These are phyloP conservation scores for Ctenochaetus hawaiiensis DNA, from an alignment of 2,797 vertebrate species.

Conservation along the genomic window DNA sequence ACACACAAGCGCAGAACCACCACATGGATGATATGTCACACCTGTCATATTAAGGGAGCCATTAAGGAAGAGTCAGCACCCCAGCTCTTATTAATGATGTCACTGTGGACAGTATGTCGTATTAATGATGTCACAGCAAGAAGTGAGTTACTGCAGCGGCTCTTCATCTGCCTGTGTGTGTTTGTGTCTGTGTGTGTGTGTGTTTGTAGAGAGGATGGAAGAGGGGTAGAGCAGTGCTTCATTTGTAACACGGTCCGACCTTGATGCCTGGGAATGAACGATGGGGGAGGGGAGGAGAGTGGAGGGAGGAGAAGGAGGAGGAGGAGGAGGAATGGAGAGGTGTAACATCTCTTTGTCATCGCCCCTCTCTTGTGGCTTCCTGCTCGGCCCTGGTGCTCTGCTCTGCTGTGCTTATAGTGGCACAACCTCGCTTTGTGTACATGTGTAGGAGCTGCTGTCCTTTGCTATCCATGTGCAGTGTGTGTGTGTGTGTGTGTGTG, in stretches of 20 bases:
- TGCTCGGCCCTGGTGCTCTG: constrained; percentile 50
- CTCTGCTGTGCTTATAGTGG: constrained; percentile 50
- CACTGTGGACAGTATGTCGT: constrained; percentile 76
- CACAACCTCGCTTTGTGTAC: constrained; percentile 52
- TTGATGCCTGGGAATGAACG: constrained; percentile 75
- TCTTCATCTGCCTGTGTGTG: constrained; percentile 50
- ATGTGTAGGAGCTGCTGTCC: constrained; percentile 50
- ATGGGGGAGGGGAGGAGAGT: constrained; percentile 73
- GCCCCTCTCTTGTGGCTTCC: constrained; percentile 74
- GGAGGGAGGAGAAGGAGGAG: constrained; percentile 35
- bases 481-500: constrained; percentile 31
- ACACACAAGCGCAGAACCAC: constrained; percentile 47
- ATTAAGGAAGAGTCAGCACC: constrained; percentile 77
- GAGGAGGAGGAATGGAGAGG: constrained; percentile 64
- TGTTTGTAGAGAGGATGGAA: constrained; percentile 53
- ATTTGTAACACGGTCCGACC: constrained; percentile 77
- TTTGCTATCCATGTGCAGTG: constrained; percentile 43
- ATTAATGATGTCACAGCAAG: constrained; percentile 81
- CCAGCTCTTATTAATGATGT: constrained; percentile 79
- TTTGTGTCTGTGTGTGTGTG: constrained; percentile 34
- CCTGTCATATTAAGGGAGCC: constrained; percentile 79
- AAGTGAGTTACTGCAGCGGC: constrained; percentile 62
- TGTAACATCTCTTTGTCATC: constrained; percentile 82
- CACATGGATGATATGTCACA: constrained; percentile 70
- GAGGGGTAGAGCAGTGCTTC: constrained; percentile 64